Evolutionary conservation across 2,797 vertebrate genomes (phyloP), one percentile per base, ranked within the genome.

Genomic region (Ciconia nigra): DNA sequence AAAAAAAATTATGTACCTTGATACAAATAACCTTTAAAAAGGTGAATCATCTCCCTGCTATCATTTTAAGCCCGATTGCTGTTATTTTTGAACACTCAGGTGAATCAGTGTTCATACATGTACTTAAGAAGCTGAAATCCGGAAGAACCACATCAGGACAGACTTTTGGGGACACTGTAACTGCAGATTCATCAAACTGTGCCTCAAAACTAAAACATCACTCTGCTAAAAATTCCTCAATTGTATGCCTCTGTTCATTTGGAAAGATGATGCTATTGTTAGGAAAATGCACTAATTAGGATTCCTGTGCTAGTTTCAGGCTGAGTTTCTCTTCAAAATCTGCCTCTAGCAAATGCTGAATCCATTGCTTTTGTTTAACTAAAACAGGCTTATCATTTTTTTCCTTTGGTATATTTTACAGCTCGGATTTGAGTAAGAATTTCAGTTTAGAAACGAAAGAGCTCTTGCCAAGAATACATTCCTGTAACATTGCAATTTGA

Each of bases 331-430:
- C 90, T 93, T 96, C 70, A 92, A 58, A 96, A 90, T 67, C 57
- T 71, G 86, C 95, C 93, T 86, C 80, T 73, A 92, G 96, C 86
- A 84, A 97, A 93, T 3, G 62, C 83, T 87, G 90, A 95, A 95
- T 87, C 83, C 90, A 73, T 62, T 73, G 90, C 83, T 96, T 97
- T 97, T 97, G 93, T 96, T 95, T 95, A 96, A 97, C 73, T 92
- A 83, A 96, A 94, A 87, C 62, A 89, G 66, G 73, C 77, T 94
- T 94, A 72, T 78, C 8, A 5, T 58, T 41, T 51, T 54, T 51
- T 49, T 15, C 42, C 79, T 91, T 90, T 85, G 15, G 78, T 94
- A 33, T 78, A 83, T 91, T 95, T 94, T 95, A 87, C 78, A 66
- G 87, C 92, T 93, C 59, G 21, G 42, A 85, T 92, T 69, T 78